Conservation (phyloP, 2,797 vertebrate species). For the Sebastes iracundus region DNA sequence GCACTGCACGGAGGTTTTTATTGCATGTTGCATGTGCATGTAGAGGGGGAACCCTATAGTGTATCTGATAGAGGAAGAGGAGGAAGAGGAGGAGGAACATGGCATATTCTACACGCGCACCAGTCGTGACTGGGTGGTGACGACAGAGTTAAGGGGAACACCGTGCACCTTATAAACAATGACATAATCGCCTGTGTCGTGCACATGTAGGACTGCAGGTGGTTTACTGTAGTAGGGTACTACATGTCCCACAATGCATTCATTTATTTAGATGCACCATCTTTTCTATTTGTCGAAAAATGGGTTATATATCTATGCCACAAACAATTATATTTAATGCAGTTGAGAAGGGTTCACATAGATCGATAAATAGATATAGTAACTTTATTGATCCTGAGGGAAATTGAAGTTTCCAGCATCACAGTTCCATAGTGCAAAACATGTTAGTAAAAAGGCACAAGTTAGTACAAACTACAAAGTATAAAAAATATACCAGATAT, state of each 20-base stretch:
- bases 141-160: conserved; percentile 57
- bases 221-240: background rate
- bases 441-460: no score
- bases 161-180: background rate
- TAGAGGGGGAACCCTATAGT: background rate
- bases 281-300: no score
- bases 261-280: no score
- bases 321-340: background rate
- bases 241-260: background rate
- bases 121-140: conserved; percentile 71
- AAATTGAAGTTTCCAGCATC: no score
- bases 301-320: background rate
- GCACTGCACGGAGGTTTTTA: conserved; percentile 24
- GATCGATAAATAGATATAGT: no score
- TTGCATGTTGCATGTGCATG: conserved; percentile 39
- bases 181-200: background rate
- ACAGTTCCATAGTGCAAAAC: no score
- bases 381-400: no score
- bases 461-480: no score
- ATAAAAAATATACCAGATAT: no score
- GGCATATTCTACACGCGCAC: conserved; percentile 50
- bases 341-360: background rate
- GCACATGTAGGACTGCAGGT: background rate
- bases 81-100: conserved; percentile 21
- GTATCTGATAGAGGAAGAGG: conserved; percentile 10